phyloP scores from a whole-genome alignment of 2,113 vertebrate species.

The Turnix velox region DNA sequence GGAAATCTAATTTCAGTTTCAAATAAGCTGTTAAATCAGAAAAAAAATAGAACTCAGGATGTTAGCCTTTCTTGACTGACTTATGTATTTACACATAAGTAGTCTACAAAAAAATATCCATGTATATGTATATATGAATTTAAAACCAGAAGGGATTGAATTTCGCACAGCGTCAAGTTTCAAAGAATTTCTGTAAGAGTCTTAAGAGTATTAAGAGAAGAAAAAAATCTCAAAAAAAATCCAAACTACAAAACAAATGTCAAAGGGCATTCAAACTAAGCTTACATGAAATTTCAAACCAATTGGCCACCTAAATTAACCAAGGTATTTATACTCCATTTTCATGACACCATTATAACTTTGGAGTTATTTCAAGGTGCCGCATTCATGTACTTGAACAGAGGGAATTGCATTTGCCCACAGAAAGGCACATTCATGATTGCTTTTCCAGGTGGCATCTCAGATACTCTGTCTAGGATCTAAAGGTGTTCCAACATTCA shows the following conservation, averaged over 20 bases:
- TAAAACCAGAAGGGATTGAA: not conserved
- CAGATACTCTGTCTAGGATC: not conserved
- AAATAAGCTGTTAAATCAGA: not conserved
- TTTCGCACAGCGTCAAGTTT: not conserved
- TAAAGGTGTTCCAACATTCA: not conserved
- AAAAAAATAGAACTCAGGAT: not conserved
- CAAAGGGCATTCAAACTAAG: not conserved
- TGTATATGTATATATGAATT: not conserved
- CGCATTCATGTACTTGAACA: not conserved
- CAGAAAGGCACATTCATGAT: not conserved
- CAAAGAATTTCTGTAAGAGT: not conserved
- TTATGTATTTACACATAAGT: not conserved
- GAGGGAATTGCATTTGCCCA: not conserved
- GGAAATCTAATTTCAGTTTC: not conserved
- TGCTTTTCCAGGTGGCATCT: slow-evolving; percentile 13
- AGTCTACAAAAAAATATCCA: not conserved
- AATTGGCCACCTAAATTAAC: not conserved
- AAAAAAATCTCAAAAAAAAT: not conserved
- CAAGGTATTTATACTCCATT: not conserved
- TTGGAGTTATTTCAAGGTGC: not conserved
- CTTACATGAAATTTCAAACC: slow-evolving; percentile 7
- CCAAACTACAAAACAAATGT: not conserved
- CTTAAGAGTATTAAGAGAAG: not conserved
- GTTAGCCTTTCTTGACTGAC: not conserved
- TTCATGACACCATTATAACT: not conserved